Conservation (phyloP, 1,140 invertebrate genomes). For the Tigriopus japonicus region DNA sequence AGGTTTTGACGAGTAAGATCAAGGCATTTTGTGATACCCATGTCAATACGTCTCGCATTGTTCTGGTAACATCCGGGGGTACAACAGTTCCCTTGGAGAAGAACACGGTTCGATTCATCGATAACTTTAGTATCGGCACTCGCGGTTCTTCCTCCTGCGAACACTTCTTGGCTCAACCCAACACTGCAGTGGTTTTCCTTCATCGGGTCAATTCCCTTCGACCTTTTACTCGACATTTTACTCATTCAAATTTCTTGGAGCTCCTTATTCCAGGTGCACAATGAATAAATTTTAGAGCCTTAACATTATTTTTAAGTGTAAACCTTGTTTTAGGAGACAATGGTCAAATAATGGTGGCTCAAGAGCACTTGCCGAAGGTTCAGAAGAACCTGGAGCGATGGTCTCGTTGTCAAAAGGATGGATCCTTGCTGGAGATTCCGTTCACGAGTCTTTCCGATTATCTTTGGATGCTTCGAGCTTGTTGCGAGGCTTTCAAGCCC, state of each 20-base stretch:
- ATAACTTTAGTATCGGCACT: conserved; percentile 94
- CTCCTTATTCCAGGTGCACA: conserved; percentile 35
- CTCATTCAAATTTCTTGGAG: conserved; percentile 54
- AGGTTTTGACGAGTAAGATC: background rate
- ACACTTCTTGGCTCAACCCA: conserved; percentile 62
- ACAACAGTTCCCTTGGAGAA: conserved; percentile 90
- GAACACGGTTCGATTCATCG: conserved; percentile 79
- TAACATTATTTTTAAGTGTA: background rate
- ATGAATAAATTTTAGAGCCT: conserved; percentile 11
- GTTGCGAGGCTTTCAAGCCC: conserved; percentile 47
- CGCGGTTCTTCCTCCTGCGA: conserved; percentile 83
- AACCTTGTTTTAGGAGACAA: conserved; percentile 27
- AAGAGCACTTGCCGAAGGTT: no score
- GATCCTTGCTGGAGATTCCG: conserved; percentile 42
- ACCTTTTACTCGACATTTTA: conserved; percentile 72
- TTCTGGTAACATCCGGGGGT: conserved; percentile 47
- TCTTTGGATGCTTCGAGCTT: conserved; percentile 65
- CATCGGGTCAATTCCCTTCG: conserved; percentile 54
- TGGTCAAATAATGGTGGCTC: no score
- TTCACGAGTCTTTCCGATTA: conserved; percentile 81
- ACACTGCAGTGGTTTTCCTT: conserved; percentile 38
- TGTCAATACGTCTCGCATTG: background rate
- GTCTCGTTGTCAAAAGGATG: conserved; percentile 24
- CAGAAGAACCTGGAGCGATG: no score
- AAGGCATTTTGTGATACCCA: conserved; percentile 11